Base-by-base conservation (phyloP, 2,113 vertebrate species). In the Coryphaenoides rupestris region DNA sequence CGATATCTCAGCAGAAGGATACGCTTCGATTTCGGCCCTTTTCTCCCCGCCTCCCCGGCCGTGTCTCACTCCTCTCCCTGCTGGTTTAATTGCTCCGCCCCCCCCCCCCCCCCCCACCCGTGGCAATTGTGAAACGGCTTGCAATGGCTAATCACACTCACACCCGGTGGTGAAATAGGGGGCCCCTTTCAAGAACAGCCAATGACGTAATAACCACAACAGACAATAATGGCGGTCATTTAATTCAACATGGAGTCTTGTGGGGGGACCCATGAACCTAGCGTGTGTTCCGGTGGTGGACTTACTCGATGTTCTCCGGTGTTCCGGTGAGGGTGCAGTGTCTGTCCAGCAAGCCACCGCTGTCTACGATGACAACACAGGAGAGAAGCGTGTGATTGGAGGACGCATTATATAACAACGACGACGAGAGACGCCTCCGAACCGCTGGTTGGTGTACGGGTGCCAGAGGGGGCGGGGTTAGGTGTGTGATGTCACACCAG, bases 301-400 rank as follows among this genome's bases (percentile, higher is more conserved):
- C 96, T 97, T 90, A 99, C 96, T 97, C 95, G 66, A 99, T 99
- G 89, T 90, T 98, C 87, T 98, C 97, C 83, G 95, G 96, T 17
- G 91, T 94, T 62, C 96, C 96, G 1, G 96, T 98, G 78, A 99
- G 91, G 19, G 96, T 95, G 82, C 97, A 99, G 68, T 96, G 95
- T 71, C 97, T 87, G 83, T 99, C 97, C 0, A 96, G 89, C 95
- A 98, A 95, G 72, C 96, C 96, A 80, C 95, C 95, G 23, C 96
- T 96, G 84, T 99, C 97, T 99, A 88, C n/a, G n/a, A n/a, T 15
- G 86, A 80, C 16, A 75, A 81, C 69, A 85, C 65, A 50, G 4
- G 64, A 19, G 49, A 62, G 21, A 60, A 15, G 23, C 40, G 46
- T 57, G 21, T 60, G 40, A 59, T 33, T 24, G 26, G 14, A n/a